Base-by-base conservation (phyloP, 2,888 invertebrate genomes). In the Myopa testacea region DNA sequence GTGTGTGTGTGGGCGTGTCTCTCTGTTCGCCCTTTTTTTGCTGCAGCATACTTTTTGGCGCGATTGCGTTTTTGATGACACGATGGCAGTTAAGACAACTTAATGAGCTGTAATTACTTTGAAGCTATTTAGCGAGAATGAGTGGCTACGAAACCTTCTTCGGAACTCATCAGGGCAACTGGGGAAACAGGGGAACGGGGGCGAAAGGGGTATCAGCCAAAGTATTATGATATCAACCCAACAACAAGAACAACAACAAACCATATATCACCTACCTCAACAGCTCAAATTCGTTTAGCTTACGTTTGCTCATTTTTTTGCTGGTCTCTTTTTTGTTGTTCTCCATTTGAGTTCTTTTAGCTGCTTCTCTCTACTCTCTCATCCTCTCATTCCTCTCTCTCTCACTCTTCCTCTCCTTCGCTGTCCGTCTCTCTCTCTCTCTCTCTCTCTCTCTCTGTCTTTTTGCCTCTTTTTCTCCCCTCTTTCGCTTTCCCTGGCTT, bases 81-180 rank as follows among this genome's bases (percentile, higher is more conserved):
- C 55, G 65, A 78, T 77, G n/a, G 79, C 72, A 76, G 80, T 78
- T 79, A 79, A 81, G 81, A 82, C 82, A 82, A 82, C 82, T 81
- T 82, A 82, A 82, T 82, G 82, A 81, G 82, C 81, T 80, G 81
- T 82, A 82, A 82, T 82, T 82, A 82, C 80, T 82, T 78, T 81
- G 76, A 81, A 81, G 81, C 78, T 81, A 78, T n/a, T 80, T 81
- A 81, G 81, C 78, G 78, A 78, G 75, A 78, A 78, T 72, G 65
- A 75, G 78, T 72, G 55, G 38, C 38, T n/a, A 72, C 16, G 34
- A 72, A 40, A 14, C 34, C 55, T 10, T 6, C 6, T 40, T 40
- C 40, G 5, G 8, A 4, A 40, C 40, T 40, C 40, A 40, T 40
- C 40, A 40, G 40, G 40, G 40, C 40, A 40, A 40, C 40, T n/a